These are phyloP conservation scores for Rhopalosiphum nymphaeae DNA, from an alignment of 2,888 invertebrate species.

Conservation along the genomic window DNA sequence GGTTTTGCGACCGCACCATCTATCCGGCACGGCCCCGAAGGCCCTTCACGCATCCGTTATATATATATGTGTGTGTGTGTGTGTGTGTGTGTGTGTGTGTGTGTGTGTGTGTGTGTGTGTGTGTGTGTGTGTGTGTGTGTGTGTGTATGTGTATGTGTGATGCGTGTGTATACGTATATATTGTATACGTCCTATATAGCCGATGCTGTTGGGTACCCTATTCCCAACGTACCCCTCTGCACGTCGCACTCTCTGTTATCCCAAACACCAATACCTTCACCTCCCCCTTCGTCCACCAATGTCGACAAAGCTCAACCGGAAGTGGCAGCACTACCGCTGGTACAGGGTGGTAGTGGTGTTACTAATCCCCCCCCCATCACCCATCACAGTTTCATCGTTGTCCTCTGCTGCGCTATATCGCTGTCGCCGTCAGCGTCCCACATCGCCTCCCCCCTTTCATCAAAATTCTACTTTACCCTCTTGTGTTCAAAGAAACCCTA, in stretches of 20 bases:
- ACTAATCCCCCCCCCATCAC: conserved; percentile 36
- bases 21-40: conserved; percentile 47
- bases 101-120: too few species aligned
- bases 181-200: conserved; percentile 49
- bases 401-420: conserved; percentile 1
- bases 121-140: neutral
- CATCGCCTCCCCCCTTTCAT: neutral
- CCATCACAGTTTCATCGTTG: neutral
- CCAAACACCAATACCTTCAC: conserved; percentile 39
- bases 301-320: conserved; percentile 60
- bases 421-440: neutral
- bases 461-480: conserved; percentile 22
- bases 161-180: conserved; percentile 6
- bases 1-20: conserved; percentile 36
- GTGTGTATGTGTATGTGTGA: too few species aligned
- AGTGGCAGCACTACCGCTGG: conserved; percentile 17
- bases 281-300: neutral
- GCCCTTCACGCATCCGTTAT: conserved; percentile 61
- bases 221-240: conserved; percentile 34
- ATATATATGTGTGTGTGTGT: conserved; percentile 29
- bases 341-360: neutral
- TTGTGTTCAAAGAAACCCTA: conserved; percentile 28
- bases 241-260: neutral
- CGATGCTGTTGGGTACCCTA: conserved; percentile 52
- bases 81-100: neutral